Base-by-base conservation (phyloP, 2,888 invertebrate genomes). In the Pecten maximus region DNA sequence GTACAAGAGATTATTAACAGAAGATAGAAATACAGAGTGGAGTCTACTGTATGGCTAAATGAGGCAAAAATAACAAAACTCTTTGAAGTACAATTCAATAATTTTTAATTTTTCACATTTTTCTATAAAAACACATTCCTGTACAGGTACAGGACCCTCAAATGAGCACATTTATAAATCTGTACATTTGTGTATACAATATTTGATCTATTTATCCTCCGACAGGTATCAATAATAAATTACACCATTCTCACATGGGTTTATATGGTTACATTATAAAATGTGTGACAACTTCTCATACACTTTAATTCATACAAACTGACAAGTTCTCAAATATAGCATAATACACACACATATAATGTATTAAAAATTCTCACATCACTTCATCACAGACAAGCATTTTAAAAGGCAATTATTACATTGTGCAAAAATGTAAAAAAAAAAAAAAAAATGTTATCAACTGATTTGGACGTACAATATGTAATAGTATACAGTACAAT, bases 331-430 rank as follows among this genome's bases (percentile, higher is more conserved):
- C 74, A 74, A 35, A 74, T 74, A 74, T 74, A 74, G 74, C 74
- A 28, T 28, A 35, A 74, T 54, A 54, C 23, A 54, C 44, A 44
- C 23, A n/a, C n/a, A 54, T 35, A 74, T 74, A 74, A 74, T 74
- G 35, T 35, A 74, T 8, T 74, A 74, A 74, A 50, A 74, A 74
- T 74, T 74, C 74, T 35, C 74, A 74, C 74, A 74, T 74, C 74
- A 74, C 28, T 74, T 74, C 74, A 74, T 74, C 74, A 74, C 74
- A 74, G 74, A 74, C 74, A 74, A 74, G 74, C 74, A 74, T 74
- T 74, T 74, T 35, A 74, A 74, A 74, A 35, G 74, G 35, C 28
- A 74, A 23, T 48, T 35, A 74, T 74, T 35, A 74, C 10, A 74
- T 74, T 28, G 28, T 74, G 74, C 28, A 74, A 35, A 74, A 74